Conservation (phyloP, 2,113 vertebrate species). For the Chrysemys picta region DNA sequence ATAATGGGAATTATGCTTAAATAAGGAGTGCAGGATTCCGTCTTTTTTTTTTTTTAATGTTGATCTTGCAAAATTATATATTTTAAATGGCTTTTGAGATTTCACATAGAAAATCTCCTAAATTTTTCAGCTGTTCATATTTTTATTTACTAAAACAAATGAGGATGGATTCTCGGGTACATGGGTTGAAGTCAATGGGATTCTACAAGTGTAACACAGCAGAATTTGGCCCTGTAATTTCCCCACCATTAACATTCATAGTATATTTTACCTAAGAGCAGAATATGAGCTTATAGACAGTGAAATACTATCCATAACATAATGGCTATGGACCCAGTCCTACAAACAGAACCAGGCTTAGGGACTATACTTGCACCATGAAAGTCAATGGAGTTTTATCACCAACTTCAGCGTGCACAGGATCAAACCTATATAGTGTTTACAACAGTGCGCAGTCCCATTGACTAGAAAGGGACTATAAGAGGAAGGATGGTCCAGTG, state of each 20-base stretch:
- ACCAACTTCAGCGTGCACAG: neutral
- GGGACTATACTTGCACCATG: neutral
- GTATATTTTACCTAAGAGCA: constrained; percentile 35
- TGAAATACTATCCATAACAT: neutral
- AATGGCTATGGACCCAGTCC: neutral
- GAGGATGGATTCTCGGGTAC: no score
- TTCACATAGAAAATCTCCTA: no score
- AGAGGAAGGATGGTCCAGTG: neutral
- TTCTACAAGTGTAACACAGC: no score
- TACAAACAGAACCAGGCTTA: neutral
- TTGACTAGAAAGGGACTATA: constrained; percentile 6
- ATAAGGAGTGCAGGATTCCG: no score
- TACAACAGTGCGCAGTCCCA: neutral
- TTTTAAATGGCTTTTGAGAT: no score
- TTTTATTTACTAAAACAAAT: no score
- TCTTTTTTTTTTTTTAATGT: no score
- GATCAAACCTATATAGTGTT: neutral
- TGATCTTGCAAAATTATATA: no score
- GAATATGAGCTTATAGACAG: constrained; percentile 4
- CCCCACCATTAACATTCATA: neutral
- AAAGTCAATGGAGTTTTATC: neutral
- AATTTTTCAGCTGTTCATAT: no score
- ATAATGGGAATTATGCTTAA: no score
- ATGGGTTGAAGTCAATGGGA: no score
- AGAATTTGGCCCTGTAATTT: constrained; percentile 26